Evolutionary conservation across 2,797 vertebrate genomes (phyloP).

Genomic region (Tokudaia muenninki): DNA sequence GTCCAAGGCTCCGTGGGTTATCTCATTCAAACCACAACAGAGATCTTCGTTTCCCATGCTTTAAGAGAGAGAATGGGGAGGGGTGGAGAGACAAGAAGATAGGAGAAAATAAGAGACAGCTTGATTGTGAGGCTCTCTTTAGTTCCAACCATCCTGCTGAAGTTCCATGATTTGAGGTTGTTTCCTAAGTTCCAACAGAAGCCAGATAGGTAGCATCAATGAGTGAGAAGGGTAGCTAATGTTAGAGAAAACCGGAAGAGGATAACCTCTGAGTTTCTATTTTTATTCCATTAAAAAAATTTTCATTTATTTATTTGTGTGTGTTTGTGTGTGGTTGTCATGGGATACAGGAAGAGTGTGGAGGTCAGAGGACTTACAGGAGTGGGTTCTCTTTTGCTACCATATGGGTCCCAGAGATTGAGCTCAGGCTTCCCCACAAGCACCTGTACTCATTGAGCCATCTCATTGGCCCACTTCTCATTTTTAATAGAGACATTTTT

Average conservation of each 20-base stretch:
- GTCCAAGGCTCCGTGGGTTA: neutral
- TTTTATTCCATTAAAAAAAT: neutral
- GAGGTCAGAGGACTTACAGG: neutral
- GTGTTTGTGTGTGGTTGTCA: neutral
- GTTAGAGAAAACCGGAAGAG: neutral
- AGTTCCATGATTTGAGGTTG: neutral
- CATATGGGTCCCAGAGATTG: neutral
- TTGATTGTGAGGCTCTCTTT: neutral
- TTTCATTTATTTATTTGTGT: neutral
- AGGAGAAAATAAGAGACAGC: neutral
- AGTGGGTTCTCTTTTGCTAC: neutral
- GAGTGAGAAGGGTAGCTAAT: neutral
- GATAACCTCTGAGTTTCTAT: neutral
- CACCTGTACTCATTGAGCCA: neutral
- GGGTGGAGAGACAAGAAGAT: neutral
- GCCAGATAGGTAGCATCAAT: neutral
- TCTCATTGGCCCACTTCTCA: neutral
- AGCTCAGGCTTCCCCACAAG: neutral
- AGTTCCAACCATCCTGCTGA: neutral
- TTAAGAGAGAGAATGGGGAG: neutral
- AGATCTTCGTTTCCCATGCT: neutral
- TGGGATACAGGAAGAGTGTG: too few species aligned
- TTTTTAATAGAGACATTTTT: slow-evolving; percentile 39
- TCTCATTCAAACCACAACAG: neutral
- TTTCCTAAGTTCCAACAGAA: neutral